Conservation (phyloP, 2,797 vertebrate genomes). For the Onychomys torridus region DNA sequence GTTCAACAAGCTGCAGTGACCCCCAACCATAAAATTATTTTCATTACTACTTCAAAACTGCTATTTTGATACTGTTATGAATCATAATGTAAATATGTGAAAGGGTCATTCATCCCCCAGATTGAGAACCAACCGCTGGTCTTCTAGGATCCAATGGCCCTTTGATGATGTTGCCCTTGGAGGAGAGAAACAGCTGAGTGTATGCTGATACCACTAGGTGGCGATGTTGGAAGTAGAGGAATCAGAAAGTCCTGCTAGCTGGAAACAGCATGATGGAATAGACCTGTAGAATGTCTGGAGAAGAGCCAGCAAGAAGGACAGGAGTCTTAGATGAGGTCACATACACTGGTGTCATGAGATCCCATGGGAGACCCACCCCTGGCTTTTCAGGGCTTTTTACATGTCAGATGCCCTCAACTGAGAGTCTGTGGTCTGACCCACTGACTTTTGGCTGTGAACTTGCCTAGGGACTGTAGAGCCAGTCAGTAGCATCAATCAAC, state of each 20-base stretch:
- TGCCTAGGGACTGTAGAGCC: background rate
- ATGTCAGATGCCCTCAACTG: background rate
- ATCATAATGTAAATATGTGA: background rate
- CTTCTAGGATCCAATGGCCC: background rate
- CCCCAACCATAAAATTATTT: background rate
- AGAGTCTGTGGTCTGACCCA: background rate
- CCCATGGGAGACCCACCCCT: background rate
- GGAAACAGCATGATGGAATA: fast-evolving
- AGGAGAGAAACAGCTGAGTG: background rate
- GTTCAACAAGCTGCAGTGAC: background rate
- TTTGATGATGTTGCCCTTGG: fast-evolving
- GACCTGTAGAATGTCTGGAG: fast-evolving
- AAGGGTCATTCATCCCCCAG: background rate
- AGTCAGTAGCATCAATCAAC: background rate
- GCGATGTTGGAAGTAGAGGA: fast-evolving
- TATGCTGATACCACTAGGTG: fast-evolving
- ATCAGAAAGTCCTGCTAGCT: fast-evolving
- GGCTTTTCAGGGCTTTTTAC: background rate
- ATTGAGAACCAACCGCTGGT: background rate
- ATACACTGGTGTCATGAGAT: background rate
- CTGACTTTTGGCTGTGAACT: background rate
- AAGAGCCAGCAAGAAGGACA: fast-evolving
- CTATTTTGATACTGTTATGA: background rate
- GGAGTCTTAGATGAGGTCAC: fast-evolving
- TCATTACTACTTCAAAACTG: background rate